Base-by-base conservation (phyloP, 2,113 vertebrate species). In the Odobenus rosmarus region DNA sequence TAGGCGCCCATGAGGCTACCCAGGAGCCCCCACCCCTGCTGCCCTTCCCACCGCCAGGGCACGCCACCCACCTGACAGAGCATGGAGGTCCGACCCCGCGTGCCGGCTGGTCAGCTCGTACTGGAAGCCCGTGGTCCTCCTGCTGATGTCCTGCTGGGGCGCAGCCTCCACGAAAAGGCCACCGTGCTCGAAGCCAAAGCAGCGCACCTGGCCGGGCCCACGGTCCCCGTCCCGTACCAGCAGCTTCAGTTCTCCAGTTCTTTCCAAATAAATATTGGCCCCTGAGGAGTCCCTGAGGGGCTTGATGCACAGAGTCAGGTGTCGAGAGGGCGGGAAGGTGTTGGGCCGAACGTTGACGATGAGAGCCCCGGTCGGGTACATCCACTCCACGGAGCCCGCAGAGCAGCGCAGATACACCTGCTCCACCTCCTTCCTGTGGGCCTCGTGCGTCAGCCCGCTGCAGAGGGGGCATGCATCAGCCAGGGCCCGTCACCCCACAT, bases 321-420 rank as follows among this genome's bases (percentile, higher is more conserved):
- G 99, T 87, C 98, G 98, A 11, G 99, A 98, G 0, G 99, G 98
- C 4, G 99, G 99, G 51, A 98, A 98, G 46, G 98, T 99, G 98
- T 99, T 99, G 98, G 99, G 99, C 7, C 99, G 98, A 87, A 99
- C 99, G 99, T 99, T 99, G 98, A 99, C 99, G 3, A 99, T 99
- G 98, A 99, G 99, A 0, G 99, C 99, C 28, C 99, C 99, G 0
- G 99, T 99, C 21, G 99, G 99, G 98, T 99, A 99, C 97, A 99
- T 99, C 99, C 99, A 99, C 97, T 99, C 99, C 96, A 99, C 99
- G 0, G 99, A 98, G 31, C 99, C 99, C 79, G 99, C 99, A 0
- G 99, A 99, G 94, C 99, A 99, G 95, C 99, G 99, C 87, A 99
- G 99, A 98, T 99, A 99, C 97, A 99, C 99, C 99, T 99, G 99